A percentile compares a stretch with the other conserved stretches of the same genome.
Evolutionary conservation across 2,797 vertebrate species (phyloP).

Genomic region (Myioborus miniatus): DNA sequence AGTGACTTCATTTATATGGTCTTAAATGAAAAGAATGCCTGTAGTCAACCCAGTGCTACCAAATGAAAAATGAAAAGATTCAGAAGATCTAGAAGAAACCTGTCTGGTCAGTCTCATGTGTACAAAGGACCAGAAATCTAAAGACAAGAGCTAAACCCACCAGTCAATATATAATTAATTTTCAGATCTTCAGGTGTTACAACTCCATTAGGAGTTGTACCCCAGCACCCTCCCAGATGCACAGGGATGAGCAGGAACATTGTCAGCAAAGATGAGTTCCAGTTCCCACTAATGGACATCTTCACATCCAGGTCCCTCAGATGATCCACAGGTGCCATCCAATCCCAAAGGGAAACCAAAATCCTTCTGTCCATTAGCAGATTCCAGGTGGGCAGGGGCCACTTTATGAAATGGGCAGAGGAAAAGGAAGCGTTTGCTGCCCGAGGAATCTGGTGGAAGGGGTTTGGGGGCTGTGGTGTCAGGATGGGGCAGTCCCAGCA

Average conservation of each 20-base stretch:
- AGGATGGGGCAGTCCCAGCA: background rate
- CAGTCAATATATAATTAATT: background rate
- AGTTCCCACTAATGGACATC: background rate
- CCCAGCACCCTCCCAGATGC: background rate
- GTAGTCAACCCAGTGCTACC: background rate
- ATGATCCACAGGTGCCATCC: background rate
- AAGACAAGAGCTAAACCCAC: background rate
- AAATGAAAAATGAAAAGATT: background rate
- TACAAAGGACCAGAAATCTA: background rate
- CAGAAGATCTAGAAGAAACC: background rate
- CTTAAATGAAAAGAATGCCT: background rate
- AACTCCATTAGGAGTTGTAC: background rate
- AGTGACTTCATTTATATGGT: background rate
- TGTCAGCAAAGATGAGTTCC: background rate
- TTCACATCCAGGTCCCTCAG: background rate
- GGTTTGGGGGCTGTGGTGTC: fast-evolving
- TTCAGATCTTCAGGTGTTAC: background rate
- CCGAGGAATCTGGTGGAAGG: background rate
- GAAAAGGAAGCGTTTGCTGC: background rate
- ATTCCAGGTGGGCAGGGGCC: background rate
- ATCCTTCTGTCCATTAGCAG: background rate
- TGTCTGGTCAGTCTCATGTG: background rate
- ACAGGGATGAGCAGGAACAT: background rate
- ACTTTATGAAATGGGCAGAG: background rate
- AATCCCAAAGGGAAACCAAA: background rate